Conservation (phyloP, 2,888 invertebrate species). For the Phalera bucephala region DNA sequence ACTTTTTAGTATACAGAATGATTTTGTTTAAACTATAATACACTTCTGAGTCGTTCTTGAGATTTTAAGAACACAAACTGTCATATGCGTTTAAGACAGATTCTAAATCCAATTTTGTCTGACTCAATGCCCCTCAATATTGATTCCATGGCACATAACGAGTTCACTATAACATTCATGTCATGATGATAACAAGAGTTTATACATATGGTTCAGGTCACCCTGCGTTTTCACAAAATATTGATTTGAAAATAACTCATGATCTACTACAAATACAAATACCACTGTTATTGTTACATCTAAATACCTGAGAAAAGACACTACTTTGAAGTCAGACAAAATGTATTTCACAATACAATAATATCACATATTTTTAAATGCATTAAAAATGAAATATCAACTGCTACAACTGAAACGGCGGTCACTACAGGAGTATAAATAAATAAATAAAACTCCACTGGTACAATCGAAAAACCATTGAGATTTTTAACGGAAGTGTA, state of each 20-base stretch:
- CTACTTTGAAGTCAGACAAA: slow-evolving; percentile 82
- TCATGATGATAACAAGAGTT: slow-evolving; percentile 37
- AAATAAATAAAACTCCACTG: slow-evolving; percentile 79
- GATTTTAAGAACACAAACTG: slow-evolving; percentile 62
- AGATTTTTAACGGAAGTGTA: slow-evolving; percentile 81
- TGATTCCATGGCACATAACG: slow-evolving; percentile 68
- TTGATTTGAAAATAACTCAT: slow-evolving; percentile 39
- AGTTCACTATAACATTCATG: slow-evolving; percentile 38
- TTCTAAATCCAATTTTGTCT: slow-evolving; percentile 74
- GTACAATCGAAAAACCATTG: slow-evolving; percentile 82
- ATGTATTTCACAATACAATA: slow-evolving; percentile 77
- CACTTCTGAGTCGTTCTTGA: slow-evolving; percentile 66
- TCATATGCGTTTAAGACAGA: slow-evolving; percentile 58
- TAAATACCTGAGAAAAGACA: slow-evolving; percentile 67
- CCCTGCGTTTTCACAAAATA: slow-evolving; percentile 28
- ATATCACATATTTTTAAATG: slow-evolving; percentile 83
- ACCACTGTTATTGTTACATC: slow-evolving; percentile 58
- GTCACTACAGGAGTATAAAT: slow-evolving; percentile 66
- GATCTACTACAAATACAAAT: slow-evolving; percentile 53
- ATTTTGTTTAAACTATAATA: slow-evolving; percentile 79
- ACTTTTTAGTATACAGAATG: slow-evolving; percentile 82
- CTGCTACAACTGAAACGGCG: slow-evolving; percentile 54
- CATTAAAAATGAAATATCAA: slow-evolving; percentile 71
- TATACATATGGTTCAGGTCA: slow-evolving; percentile 33
- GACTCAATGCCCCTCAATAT: slow-evolving; percentile 63